phyloP scores from a whole-genome alignment of 2,888 invertebrate genomes.

The Melieria crassipennis region DNA sequence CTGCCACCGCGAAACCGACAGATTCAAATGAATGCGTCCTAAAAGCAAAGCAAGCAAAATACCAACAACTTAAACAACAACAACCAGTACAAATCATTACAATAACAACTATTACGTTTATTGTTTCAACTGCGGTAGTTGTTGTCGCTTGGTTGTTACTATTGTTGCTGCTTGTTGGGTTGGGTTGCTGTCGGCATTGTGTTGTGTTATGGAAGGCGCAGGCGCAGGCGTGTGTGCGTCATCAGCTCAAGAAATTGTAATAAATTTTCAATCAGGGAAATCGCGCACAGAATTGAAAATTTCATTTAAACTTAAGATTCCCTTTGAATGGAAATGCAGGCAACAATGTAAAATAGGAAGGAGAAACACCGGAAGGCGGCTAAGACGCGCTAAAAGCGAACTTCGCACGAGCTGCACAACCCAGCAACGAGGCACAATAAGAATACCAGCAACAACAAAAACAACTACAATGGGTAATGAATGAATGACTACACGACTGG shows the following conservation, averaged over 20 bases:
- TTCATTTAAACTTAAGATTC: slow-evolving; percentile 39
- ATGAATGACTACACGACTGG: background rate
- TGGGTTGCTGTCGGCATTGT: too few species aligned
- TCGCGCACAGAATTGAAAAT: slow-evolving; percentile 41
- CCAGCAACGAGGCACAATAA: background rate
- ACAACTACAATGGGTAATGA: slow-evolving; percentile 17
- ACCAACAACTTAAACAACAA: too few species aligned
- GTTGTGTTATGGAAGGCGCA: too few species aligned
- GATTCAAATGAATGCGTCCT: too few species aligned
- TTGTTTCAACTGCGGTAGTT: too few species aligned
- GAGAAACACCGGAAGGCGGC: background rate
- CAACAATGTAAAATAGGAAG: slow-evolving; percentile 19
- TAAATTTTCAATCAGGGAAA: slow-evolving; percentile 41
- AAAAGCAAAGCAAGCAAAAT: too few species aligned
- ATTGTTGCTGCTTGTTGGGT: too few species aligned
- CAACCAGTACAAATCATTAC: too few species aligned
- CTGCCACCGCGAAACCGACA: too few species aligned
- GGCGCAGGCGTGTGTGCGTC: slow-evolving; percentile 4
- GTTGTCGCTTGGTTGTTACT: too few species aligned
- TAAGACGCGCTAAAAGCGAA: background rate
- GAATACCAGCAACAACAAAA: slow-evolving; percentile 17
- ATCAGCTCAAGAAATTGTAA: slow-evolving; percentile 29
- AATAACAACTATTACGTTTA: too few species aligned
- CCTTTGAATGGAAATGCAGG: slow-evolving; percentile 1
- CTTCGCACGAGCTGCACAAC: background rate